These are phyloP conservation scores for Nothocercus nigrocapillus DNA, from an alignment of 2,113 vertebrate genomes.

Conservation along the genomic window DNA sequence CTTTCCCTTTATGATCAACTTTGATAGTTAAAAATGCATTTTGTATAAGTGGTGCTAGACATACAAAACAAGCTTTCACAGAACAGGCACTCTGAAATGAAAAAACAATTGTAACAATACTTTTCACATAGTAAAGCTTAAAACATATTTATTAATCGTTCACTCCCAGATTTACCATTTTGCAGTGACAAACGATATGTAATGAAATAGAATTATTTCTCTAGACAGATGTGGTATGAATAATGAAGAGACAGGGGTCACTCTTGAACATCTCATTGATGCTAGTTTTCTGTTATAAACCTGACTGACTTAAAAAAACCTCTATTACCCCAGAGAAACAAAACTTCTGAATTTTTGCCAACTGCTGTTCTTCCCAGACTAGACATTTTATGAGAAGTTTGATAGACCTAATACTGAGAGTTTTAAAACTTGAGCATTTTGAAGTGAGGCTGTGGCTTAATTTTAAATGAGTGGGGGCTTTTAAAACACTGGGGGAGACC, in stretches of 20 bases:
- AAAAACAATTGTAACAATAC: slow-evolving; percentile 4
- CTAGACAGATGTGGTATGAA: slow-evolving; percentile 9
- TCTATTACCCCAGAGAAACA: not conserved
- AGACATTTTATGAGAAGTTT: not conserved
- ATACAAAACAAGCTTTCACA: slow-evolving; percentile 13
- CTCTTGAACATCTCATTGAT: slow-evolving; percentile 12
- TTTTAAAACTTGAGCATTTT: not conserved
- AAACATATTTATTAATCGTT: slow-evolving; percentile 11
- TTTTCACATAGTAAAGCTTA: not conserved
- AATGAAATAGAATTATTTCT: slow-evolving; percentile 42
- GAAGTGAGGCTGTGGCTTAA: not conserved
- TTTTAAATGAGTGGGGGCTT: not conserved
- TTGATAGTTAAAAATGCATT: slow-evolving; percentile 14
- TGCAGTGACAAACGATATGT: not conserved
- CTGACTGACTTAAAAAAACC: not conserved
- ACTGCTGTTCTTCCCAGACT: not conserved
- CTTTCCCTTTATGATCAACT: slow-evolving; percentile 23
- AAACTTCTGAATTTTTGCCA: slow-evolving; percentile 2
- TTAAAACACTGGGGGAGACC: not conserved
- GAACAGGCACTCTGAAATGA: not conserved
- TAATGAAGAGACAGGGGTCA: not conserved
- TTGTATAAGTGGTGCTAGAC: slow-evolving; percentile 11
- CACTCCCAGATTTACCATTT: not conserved
- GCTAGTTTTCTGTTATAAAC: not conserved
- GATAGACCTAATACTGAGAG: not conserved